Base-by-base conservation (phyloP, 2,113 vertebrate genomes). In the Aviceda subcristata region DNA sequence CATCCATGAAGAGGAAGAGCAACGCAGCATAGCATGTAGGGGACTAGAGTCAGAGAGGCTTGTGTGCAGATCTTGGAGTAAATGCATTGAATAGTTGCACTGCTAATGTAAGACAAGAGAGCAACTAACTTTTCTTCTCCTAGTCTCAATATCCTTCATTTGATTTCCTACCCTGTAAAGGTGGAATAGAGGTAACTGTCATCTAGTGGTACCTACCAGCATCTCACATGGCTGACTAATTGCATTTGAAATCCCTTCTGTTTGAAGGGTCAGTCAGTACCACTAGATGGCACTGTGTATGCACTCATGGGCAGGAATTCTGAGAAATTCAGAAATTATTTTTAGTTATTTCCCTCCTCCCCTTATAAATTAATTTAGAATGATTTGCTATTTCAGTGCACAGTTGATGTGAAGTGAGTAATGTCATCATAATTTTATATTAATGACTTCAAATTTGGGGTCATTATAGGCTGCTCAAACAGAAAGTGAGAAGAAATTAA, bases 401-500 rank as follows among this genome's bases (percentile, higher is more conserved):
- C 6, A 15, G 7, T 36, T 91, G 0, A 0, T 45, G 17, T 60
- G 10, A 81, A 39, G 11, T 13, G 22, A 56, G 22, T 39, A 16
- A 34, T 69, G 55, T 24, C 23, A 41, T 68, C 46, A 39, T 75
- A 29, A 12, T 62, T 46, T 27, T 71, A 8, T 59, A 11, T 32
- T 82, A 83, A 10, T 84, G 20, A 36, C 84, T 53, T 91, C 38
- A 55, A 92, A 86, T 76, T 63, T 95, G 96, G 88, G 55, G 38
- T 90, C 90, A 10, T 97, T 93, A n/a, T 75, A 99, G 98, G 92
- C 96, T 73, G 98, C 98, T 97, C 98, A 98, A 12, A 98, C 98
- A 80, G 99, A 98, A 85, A 98, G 98, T 3, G 99, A 99, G 74
- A 98, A 99, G 97, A 98, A 86, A 72, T 98, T 99, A 92, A 99